phyloP scores from a whole-genome alignment of 2,888 invertebrate genomes.

The Orthonevra nobilis region DNA sequence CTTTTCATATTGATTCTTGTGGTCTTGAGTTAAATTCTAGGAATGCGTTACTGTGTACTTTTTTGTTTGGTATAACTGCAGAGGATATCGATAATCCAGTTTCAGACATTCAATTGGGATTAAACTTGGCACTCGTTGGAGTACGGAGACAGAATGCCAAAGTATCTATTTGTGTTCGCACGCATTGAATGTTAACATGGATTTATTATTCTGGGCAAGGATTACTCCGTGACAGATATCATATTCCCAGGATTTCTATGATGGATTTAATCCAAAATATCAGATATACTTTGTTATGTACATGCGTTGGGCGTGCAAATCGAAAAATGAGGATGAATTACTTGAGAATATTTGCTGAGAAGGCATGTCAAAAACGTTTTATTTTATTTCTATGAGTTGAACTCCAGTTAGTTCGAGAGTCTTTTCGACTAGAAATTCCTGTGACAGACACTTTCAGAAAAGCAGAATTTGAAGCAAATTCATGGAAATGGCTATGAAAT shows the following conservation, averaged over 20 bases:
- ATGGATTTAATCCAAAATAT: conserved; percentile 16
- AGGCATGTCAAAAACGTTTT: conserved; percentile 2
- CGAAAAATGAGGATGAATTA: not conserved
- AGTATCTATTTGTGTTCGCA: not conserved
- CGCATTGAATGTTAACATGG: conserved; percentile 13
- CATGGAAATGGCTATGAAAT: no score
- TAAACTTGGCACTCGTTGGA: not conserved
- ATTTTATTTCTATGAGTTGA: no score
- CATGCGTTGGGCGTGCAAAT: not conserved
- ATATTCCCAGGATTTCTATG: conserved; percentile 21
- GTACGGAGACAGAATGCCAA: not conserved
- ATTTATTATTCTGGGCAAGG: conserved; percentile 31
- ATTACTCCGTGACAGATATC: conserved; percentile 36
- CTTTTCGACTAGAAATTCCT: no score
- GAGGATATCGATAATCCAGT: conserved; percentile 4
- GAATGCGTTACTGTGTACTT: no score
- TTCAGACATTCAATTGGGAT: conserved; percentile 17
- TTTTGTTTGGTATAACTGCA: no score
- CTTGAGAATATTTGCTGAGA: not conserved
- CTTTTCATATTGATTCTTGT: no score
- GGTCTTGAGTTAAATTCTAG: no score
- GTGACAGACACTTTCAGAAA: no score
- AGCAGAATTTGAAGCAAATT: no score
- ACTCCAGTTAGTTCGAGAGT: no score
- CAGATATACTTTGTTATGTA: no score